Evolutionary conservation across 1,140 invertebrate species (phyloP), one percentile per base, ranked within the genome.

Genomic region (Drosophila funebris): DNA sequence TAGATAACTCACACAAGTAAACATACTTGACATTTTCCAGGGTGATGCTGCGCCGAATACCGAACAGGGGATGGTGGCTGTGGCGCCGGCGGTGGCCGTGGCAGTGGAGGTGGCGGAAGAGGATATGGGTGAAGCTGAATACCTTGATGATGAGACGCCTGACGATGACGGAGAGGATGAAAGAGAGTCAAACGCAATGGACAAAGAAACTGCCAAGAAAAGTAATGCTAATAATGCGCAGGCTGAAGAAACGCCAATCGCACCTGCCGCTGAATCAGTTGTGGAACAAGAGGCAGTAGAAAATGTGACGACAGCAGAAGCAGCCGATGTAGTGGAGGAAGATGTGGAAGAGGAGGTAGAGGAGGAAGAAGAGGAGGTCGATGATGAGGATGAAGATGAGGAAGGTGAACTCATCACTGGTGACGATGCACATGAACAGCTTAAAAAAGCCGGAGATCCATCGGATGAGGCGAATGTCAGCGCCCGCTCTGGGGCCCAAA

Each of bases 51-150:
- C 22, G 22, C 27, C 39, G 33, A 63, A 58, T 53, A 27, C 8
- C 31, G 50, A 20, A 39, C n/a, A 36, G 20, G 13, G 24, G 11
- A 8, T 41, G n/a, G 52, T n/a, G 5, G 41, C 36, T 11, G 53
- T 1, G 4, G 29, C 16, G 11, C 24, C 2, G 3, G 24, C 4
- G 3, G 16, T 16, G 16, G 43, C 31, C 6, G 13, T 3, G 16
- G 14, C 37, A 5, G 8, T 36, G 27, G 69, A 63, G 36, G 61
- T 22, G 36, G 68, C 62, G 2, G 61, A 62, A 0, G 67, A 70
- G 27, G 52, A 68, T 39, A 73, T 82, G 68, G 64, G 64, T n/a
- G 72, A 88, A 50, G 64, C 69, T 2, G 83, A 87, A 68, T 87
- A 88, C 43, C 54, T 88, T 7, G 83, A 89, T 4, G 76, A 77